A percentile compares a stretch with the other conserved stretches of the same genome.
Evolutionary conservation across 2,888 invertebrate species (phyloP).

Genomic region (Trichopoda pennipes): DNA sequence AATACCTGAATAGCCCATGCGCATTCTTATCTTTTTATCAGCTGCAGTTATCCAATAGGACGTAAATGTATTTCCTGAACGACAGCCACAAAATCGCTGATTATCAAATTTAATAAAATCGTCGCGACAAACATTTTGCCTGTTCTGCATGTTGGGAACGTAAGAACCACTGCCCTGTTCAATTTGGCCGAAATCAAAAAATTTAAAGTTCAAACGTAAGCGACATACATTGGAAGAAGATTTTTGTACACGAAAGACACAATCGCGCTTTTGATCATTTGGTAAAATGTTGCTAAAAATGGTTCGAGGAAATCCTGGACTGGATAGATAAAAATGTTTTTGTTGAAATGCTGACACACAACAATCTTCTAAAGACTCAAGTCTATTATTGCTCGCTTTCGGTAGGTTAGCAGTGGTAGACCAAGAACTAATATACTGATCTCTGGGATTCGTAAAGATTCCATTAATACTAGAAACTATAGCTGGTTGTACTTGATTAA

Average conservation of each 20-base stretch:
- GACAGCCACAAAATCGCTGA: constrained; percentile 83
- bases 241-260: constrained; percentile 82
- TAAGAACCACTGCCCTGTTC: constrained; percentile 36
- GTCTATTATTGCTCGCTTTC: constrained; percentile 34
- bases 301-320: constrained; percentile 83
- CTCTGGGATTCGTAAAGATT: constrained; percentile 25
- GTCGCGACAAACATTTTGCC: constrained; percentile 78
- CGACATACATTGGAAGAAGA: constrained; percentile 82
- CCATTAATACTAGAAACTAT: background rate
- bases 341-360: constrained; percentile 80
- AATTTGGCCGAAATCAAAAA: constrained; percentile 82
- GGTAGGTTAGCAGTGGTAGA: background rate
- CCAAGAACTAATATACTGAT: constrained; percentile 65
- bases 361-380: constrained; percentile 75
- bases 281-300: constrained; percentile 76
- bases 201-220: constrained; percentile 82
- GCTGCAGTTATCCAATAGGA: constrained; percentile 76
- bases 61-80: constrained; percentile 77
- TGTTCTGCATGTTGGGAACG: constrained; percentile 51
- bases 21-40: constrained; percentile 81
- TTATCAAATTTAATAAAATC: constrained; percentile 84
- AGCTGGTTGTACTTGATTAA: constrained; percentile 1
- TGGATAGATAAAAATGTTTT: constrained; percentile 82
- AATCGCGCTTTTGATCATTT: constrained; percentile 79
- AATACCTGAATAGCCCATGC: constrained; percentile 80